Evolutionary conservation across 1,140 invertebrate genomes (phyloP).

Genomic region (Rhynchophorus ferrugineus): DNA sequence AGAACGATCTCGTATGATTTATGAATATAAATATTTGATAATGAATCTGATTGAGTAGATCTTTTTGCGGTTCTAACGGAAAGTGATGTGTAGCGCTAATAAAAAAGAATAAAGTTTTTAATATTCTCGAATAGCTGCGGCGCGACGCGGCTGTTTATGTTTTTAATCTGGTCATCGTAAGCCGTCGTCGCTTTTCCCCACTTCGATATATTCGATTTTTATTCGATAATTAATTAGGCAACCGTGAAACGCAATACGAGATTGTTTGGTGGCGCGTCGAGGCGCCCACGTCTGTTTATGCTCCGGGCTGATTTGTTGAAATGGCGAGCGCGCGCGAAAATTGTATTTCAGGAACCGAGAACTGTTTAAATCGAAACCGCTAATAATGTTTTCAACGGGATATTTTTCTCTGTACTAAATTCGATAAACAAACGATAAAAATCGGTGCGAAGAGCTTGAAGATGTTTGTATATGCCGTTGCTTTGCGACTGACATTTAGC

Average conservation of each 20-base stretch:
- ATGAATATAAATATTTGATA: no score
- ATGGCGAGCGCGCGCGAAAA: no score
- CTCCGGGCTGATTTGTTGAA: background rate
- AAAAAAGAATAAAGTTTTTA: no score
- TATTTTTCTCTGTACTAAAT: conserved; percentile 17
- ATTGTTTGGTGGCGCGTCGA: no score
- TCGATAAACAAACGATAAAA: conserved; percentile 24
- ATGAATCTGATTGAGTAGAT: no score
- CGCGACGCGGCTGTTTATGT: no score
- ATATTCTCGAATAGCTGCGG: no score
- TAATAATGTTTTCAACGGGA: conserved; percentile 23
- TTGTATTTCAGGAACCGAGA: no score
- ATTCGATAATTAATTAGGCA: background rate
- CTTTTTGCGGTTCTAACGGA: no score
- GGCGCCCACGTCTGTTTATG: no score
- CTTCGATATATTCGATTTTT: background rate
- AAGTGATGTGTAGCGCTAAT: no score
- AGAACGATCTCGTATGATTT: no score
- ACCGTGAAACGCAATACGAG: background rate
- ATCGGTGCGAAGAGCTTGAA: conserved; percentile 16
- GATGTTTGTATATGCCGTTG: conserved; percentile 23
- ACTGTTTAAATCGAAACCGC: conserved; percentile 19
- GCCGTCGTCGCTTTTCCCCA: background rate
- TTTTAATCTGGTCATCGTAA: background rate
- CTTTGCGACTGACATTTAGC: conserved; percentile 23